Percentiles rank a stretch among this genome's conserved stretches.
These are phyloP conservation scores for Podarcis siculus DNA, from an alignment of 2,797 vertebrate genomes.

Conservation along the genomic window DNA sequence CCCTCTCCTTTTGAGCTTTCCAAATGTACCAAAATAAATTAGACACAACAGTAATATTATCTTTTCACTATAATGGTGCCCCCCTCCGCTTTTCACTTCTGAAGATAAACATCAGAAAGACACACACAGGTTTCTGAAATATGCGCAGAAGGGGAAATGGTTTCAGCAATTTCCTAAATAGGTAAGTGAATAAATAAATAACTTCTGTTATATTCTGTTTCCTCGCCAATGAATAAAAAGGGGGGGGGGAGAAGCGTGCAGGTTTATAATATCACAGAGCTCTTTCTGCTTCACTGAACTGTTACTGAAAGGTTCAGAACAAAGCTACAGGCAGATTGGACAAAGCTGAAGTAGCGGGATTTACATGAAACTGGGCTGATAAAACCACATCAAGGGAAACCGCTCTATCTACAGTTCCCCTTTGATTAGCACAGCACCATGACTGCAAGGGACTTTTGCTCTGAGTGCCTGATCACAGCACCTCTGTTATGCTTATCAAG, in stretches of 20 bases:
- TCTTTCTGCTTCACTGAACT: constrained; percentile 83
- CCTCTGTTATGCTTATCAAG: constrained; percentile 60
- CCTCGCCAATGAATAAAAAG: constrained; percentile 74
- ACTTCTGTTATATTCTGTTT: constrained; percentile 75
- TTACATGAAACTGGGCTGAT: constrained; percentile 81
- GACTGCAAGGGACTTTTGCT: constrained; percentile 57
- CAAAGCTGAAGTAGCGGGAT: constrained; percentile 79
- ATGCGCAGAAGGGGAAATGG: neutral
- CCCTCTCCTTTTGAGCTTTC: constrained; percentile 31
- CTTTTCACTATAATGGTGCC: constrained; percentile 53
- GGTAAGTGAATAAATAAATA: constrained; percentile 66
- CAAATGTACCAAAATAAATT: constrained; percentile 60
- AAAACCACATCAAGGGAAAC: constrained; percentile 78
- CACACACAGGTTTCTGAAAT: neutral
- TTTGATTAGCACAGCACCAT: constrained; percentile 67
- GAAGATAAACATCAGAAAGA: constrained; percentile 53
- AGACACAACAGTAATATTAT: constrained; percentile 51
- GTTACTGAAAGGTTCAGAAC: constrained; percentile 83
- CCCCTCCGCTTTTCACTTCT: constrained; percentile 31
- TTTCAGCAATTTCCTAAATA: constrained; percentile 65
- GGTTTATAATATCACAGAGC: constrained; percentile 81
- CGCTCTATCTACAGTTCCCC: constrained; percentile 66
- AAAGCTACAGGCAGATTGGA: constrained; percentile 82
- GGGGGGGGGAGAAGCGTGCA: constrained; percentile 61
- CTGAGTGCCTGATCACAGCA: constrained; percentile 68